Evolutionary conservation across 1,140 invertebrate species (phyloP).

Genomic region (Drosophila gunungcola): DNA sequence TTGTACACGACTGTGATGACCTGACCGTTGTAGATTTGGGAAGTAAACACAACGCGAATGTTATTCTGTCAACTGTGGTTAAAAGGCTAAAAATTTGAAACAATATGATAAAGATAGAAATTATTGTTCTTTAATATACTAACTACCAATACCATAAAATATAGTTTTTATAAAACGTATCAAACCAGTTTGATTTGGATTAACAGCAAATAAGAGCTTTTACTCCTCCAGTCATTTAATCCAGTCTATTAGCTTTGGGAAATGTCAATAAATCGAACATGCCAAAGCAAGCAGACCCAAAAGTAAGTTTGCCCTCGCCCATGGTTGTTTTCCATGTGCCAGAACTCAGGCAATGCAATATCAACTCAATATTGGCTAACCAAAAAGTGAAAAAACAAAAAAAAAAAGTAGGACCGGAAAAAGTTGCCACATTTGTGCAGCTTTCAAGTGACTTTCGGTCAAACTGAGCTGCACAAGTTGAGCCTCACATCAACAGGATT

Average conservation of each 20-base stretch:
- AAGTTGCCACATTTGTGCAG: constrained; percentile 30
- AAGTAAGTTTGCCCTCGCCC: constrained; percentile 18
- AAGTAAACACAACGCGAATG: not conserved
- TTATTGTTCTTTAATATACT: too few species aligned
- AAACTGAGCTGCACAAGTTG: constrained; percentile 13
- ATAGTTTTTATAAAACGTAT: not conserved
- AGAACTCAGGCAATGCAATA: constrained; percentile 36
- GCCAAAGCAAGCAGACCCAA: constrained; percentile 24
- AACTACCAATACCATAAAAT: not conserved
- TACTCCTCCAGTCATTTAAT: constrained; percentile 2
- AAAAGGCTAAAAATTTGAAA: too few species aligned
- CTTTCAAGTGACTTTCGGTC: constrained; percentile 19
- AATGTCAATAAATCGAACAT: constrained; percentile 39
- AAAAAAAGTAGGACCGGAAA: not conserved
- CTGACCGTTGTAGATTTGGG: not conserved
- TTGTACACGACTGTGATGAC: constrained; percentile 3
- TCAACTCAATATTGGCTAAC: constrained; percentile 49
- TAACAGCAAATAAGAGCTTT: not conserved
- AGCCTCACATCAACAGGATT: constrained; percentile 38
- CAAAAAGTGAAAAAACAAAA: constrained; percentile 5
- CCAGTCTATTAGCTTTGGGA: constrained; percentile 25
- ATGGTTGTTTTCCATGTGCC: constrained; percentile 17
- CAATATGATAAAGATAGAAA: too few species aligned
- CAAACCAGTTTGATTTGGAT: not conserved
- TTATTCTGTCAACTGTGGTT: not conserved